Base-by-base conservation (phyloP, 2,797 vertebrate genomes). In the Sciurus vulgaris region DNA sequence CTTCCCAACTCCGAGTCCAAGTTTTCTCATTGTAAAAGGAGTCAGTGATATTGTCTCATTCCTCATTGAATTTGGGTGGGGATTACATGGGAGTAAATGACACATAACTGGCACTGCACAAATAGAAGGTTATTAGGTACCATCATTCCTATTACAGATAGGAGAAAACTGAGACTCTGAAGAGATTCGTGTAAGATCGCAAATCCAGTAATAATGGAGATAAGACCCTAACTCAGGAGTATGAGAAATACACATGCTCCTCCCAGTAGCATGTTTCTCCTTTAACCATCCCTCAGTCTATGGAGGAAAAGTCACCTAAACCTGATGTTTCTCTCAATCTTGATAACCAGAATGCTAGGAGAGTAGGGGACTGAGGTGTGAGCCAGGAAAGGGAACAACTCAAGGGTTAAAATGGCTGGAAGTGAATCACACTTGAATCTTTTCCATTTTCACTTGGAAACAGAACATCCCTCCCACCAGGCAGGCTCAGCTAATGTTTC, bases 401-500 rank as follows among this genome's bases (percentile, higher is more conserved):
- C 77, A 90, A 78, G 95, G 96, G 95, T 89, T 97, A 97, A 97
- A 79, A 94, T 72, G 91, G 79, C 76, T 96, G 69, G 35, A 90
- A 95, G 69, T 63, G 69, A 97, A 94, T 96, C 93, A 95, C 94
- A 96, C 82, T 96, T 94, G 96, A 96, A 96, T 94, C 74, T 90
- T 94, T 97, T 92, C 94, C 93, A 96, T 97, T 97, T 97, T 94
- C 89, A 92, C 95, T 96, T 97, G 93, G 97, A 98, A 97, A 92
- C 79, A 96, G 95, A 97, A 92, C 87, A 83, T 97, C 84, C 84
- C 78, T 97, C 96, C 91, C 65, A 90, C 89, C 84, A 94, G 87
- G 96, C 96, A 93, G 95, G 51, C 89, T 95, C 93, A 79, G 85
- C 96, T 93, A 76, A 76, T 63, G 97, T 98, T 98, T 96, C 97